phyloP scores from a whole-genome alignment of 1,140 invertebrate species.

The Zaprionus gabonicus region DNA sequence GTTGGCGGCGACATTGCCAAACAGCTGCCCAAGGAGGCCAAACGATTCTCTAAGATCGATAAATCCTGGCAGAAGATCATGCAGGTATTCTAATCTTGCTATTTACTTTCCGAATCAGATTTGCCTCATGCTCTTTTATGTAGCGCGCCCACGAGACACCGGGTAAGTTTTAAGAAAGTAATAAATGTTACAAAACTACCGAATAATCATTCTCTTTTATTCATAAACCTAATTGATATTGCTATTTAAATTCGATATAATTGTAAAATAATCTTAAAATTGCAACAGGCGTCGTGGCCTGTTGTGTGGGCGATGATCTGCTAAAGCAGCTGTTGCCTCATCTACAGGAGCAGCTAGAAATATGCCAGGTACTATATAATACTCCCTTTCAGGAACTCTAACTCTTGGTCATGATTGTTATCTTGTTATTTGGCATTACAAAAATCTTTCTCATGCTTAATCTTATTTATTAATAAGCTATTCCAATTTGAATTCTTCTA shows the following conservation, averaged over 20 bases:
- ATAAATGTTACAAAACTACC: background rate
- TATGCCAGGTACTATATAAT: constrained; percentile 89
- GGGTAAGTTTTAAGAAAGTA: constrained; percentile 84
- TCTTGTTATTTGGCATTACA: background rate
- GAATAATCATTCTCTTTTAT: constrained; percentile 9
- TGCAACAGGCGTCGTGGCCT: constrained; percentile 90
- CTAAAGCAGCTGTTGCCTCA: constrained; percentile 96
- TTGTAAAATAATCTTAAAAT: constrained; percentile 4
- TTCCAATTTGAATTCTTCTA: background rate
- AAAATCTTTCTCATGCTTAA: background rate
- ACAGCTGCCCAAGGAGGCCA: constrained; percentile 97
- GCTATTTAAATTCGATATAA: background rate
- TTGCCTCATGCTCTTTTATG: constrained; percentile 13
- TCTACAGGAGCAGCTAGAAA: constrained; percentile 97
- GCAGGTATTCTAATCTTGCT: constrained; percentile 89
- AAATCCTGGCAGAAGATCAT: constrained; percentile 99
- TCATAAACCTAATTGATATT: background rate
- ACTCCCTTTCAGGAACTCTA: background rate
- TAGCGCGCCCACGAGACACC: constrained; percentile 90
- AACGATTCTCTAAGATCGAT: constrained; percentile 98
- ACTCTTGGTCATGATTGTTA: background rate
- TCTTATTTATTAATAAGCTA: background rate
- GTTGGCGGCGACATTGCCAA: constrained; percentile 99
- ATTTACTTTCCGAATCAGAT: constrained; percentile 74
- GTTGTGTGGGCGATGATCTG: constrained; percentile 97